phyloP scores from a whole-genome alignment of 2,888 invertebrate species.

The Syrista parreyssii region DNA sequence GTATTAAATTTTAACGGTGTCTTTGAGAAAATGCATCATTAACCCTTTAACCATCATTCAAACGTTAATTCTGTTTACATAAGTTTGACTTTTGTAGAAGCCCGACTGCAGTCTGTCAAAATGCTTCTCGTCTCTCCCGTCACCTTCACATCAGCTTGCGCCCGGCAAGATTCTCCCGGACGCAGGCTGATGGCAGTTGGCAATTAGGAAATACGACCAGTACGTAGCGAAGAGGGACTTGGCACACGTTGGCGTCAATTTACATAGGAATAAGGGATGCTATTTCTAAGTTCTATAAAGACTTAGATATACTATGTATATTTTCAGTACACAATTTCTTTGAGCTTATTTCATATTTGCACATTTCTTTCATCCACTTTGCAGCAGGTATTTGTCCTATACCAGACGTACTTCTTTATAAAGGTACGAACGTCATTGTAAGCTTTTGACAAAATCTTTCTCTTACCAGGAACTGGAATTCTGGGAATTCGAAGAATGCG shows the following conservation, averaged over 20 bases:
- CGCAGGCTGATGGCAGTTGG: background rate
- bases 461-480: background rate
- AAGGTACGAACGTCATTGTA: background rate
- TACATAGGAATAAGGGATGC: background rate
- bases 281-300: background rate
- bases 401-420: background rate
- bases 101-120: background rate
- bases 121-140: background rate
- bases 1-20: background rate
- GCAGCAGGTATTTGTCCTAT: background rate
- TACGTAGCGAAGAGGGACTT: background rate
- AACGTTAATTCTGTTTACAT: background rate
- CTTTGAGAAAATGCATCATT: background rate
- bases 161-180: background rate
- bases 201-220: background rate
- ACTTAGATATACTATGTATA: background rate
- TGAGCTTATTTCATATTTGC: background rate
- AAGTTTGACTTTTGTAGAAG: background rate
- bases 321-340: background rate
- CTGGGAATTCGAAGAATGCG: background rate
- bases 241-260: background rate
- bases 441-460: background rate
- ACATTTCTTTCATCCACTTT: too few species aligned
- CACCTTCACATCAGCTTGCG: background rate
- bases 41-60: background rate